Percentiles rank a stretch among this genome's conserved stretches.
phyloP scores from a whole-genome alignment of 2,888 invertebrate species.

The Crocallis elinguaria region DNA sequence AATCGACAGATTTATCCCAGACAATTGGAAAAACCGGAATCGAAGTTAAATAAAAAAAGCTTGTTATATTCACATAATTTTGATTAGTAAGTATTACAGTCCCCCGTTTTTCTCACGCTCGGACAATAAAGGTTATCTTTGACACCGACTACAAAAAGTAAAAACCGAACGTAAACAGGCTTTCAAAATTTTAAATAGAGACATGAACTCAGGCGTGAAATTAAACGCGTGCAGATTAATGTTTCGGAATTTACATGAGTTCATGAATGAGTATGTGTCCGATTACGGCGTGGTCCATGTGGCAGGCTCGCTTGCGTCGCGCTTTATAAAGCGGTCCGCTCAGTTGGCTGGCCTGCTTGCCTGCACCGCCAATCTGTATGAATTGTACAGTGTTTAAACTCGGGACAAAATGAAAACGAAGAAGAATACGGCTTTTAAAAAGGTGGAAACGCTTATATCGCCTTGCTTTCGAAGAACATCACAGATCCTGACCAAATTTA shows the following conservation, averaged over 20 bases:
- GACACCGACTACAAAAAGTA: too few species aligned
- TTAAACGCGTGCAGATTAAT: conserved; percentile 18
- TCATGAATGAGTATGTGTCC: conserved; percentile 34
- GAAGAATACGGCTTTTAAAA: background rate
- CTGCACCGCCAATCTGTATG: background rate
- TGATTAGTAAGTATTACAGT: too few species aligned
- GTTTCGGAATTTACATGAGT: conserved; percentile 24
- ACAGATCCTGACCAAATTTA: too few species aligned
- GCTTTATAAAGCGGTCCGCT: conserved; percentile 54
- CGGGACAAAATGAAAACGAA: background rate
- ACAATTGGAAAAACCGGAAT: too few species aligned
- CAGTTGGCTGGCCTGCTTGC: conserved; percentile 43
- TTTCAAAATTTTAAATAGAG: conserved; percentile 37
- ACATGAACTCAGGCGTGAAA: conserved; percentile 33
- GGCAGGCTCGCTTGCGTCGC: conserved; percentile 55
- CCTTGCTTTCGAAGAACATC: too few species aligned
- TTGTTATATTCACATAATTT: too few species aligned
- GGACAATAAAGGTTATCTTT: too few species aligned
- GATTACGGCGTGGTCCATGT: conserved; percentile 53
- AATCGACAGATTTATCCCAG: too few species aligned
- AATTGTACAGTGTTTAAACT: conserved; percentile 1
- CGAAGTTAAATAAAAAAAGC: too few species aligned
- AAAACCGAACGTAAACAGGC: too few species aligned
- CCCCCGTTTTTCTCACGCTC: too few species aligned
- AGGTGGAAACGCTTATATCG: too few species aligned